These are phyloP conservation scores for Chauna torquata DNA, from an alignment of 2,113 vertebrate species.

Conservation along the genomic window DNA sequence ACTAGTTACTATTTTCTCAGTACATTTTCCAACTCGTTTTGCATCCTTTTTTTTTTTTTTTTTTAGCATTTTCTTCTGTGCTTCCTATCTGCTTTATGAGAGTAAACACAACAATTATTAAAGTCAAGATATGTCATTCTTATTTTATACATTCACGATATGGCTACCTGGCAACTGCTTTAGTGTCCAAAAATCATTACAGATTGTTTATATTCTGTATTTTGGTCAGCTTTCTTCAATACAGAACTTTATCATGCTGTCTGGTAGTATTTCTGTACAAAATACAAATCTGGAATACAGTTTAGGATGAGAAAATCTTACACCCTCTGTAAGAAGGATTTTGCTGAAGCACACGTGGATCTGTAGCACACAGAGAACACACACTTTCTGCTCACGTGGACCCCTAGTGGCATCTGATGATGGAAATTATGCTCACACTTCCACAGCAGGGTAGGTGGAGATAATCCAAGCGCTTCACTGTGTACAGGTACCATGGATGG, in stretches of 20 bases:
- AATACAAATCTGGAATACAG: background rate
- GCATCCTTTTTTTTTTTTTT: background rate
- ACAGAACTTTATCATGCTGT: background rate
- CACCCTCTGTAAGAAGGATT: background rate
- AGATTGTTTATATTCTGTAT: background rate
- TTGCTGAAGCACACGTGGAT: background rate
- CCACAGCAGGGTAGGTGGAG: background rate
- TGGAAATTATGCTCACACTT: background rate
- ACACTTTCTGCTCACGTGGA: background rate
- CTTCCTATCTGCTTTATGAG: background rate
- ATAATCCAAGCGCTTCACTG: background rate
- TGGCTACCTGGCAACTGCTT: background rate
- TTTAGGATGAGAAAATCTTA: background rate
- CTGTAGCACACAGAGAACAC: background rate
- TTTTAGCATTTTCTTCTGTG: background rate
- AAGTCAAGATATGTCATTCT: background rate
- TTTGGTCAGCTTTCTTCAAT: background rate
- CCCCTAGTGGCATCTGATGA: background rate
- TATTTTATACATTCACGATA: background rate
- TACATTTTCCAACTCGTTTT: background rate
- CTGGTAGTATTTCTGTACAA: background rate
- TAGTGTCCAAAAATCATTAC: background rate
- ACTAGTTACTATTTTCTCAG: background rate
- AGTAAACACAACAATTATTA: background rate
- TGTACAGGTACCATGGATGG: background rate